Base-by-base conservation (phyloP, 2,888 invertebrate genomes). In the Spodoptera exigua region DNA sequence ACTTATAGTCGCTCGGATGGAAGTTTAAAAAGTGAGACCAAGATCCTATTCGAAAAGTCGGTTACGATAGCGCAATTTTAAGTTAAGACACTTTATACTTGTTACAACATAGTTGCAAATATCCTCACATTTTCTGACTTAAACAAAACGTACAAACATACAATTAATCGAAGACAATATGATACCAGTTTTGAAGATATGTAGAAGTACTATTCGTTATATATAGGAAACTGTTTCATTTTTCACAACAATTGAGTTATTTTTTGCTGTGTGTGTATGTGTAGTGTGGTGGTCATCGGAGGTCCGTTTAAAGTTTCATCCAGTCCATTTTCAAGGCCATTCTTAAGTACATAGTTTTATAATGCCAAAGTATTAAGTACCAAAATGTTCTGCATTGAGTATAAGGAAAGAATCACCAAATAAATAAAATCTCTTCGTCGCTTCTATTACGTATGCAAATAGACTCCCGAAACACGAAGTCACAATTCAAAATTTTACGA, bases 1-100 rank as follows among this genome's bases (percentile, higher is more conserved):
- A 36, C 39, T 45, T 13, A 27, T n/a, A 46, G 43, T 17, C 40
- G 36, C 43, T 51, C 32, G 21, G 51, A 46, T 18, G 11, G 40
- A 68, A 71, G 21, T 53, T 57, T 58, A 51, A 47, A 51, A 47
- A 66, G 41, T 54, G 46, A 35, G n/a, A 7, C 39, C 14, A 55
- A 63, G 11, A 3, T 35, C 2, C 49, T 49, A 56, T 47, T 53
- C 41, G 35, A 12, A 43, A 61, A 54, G 48, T 46, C 45, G 36
- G 47, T 69, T 18, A 47, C 18, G 17, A 39, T 45, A 70, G 49
- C 17, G 10, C 12, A 32, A 52, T 39, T 62, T 34, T 17, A 11
- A 61, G 62, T 61, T 69, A 53, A 49, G 57, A 61, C 53, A 58
- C 52, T 52, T 45, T 36, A 11, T 39, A 55, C 52, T 71, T 63